Percentiles rank a stretch among this genome's conserved stretches.
Conservation (phyloP, 2,797 vertebrate genomes). For the Ctenopoma multispine region DNA sequence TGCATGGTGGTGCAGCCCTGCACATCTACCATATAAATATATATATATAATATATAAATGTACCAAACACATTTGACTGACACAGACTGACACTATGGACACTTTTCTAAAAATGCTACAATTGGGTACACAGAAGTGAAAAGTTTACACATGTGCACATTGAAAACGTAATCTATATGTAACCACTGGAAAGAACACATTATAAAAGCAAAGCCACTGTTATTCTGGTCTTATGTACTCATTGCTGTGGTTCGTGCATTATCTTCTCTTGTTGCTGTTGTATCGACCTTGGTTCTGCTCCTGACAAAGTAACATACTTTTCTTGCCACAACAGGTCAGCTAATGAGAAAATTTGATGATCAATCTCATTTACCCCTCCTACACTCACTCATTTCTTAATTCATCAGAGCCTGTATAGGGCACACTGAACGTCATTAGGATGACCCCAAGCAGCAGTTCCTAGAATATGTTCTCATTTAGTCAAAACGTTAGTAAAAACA, state of each 20-base stretch:
- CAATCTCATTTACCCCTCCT: constrained; percentile 50
- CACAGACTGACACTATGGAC: no score
- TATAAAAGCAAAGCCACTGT: not conserved
- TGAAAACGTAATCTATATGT: no score
- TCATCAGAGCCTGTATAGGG: constrained; percentile 16
- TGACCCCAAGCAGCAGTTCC: not conserved
- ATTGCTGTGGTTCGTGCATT: constrained; percentile 14
- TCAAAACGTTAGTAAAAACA: constrained; percentile 10
- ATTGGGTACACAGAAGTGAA: no score
- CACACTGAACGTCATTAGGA: not conserved
- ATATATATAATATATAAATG: no score
- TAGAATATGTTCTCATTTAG: constrained; percentile 10
- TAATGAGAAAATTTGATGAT: constrained; percentile 64
- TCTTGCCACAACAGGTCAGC: constrained; percentile 35
- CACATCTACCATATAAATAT: no score
- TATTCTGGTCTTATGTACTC: not conserved
- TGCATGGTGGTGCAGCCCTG: no score
- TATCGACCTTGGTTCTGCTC: constrained; percentile 22
- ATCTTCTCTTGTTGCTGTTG: not conserved
- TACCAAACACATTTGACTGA: no score
- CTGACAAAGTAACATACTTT: constrained; percentile 26
- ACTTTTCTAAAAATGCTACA: no score
- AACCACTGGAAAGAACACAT: not conserved
- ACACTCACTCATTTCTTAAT: constrained; percentile 31
- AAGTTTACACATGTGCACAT: no score